A percentile compares a stretch with the other conserved stretches of the same genome.
These are phyloP conservation scores for Rhineura floridana DNA, from an alignment of 2,113 vertebrate species.

Conservation along the genomic window DNA sequence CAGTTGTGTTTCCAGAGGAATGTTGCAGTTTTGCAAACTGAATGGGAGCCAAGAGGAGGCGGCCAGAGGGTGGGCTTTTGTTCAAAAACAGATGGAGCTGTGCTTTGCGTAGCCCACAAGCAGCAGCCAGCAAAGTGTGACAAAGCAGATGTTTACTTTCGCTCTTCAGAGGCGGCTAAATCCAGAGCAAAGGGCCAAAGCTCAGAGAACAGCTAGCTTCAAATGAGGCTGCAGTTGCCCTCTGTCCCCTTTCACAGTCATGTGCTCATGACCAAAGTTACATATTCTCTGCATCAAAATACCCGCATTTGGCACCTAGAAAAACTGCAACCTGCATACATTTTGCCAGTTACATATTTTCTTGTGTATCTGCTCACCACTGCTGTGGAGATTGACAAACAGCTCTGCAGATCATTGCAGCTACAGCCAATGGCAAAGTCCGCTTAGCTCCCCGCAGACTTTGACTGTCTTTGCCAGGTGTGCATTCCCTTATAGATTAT, in stretches of 20 bases:
- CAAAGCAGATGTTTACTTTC: background rate
- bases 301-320: background rate
- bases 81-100: background rate
- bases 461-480: background rate
- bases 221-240: background rate
- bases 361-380: background rate
- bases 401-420: background rate
- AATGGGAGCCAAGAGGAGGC: too few species aligned
- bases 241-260: background rate
- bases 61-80: background rate
- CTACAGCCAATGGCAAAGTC: background rate
- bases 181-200: background rate
- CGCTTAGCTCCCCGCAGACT: background rate
- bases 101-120: too few species aligned
- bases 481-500: background rate
- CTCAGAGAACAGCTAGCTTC: background rate
- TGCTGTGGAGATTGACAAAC: background rate
- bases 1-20: background rate
- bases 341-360: background rate
- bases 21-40: background rate
- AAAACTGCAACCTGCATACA: background rate
- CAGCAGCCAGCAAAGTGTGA: background rate
- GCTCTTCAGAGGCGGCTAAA: too few species aligned
- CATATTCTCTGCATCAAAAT: background rate
- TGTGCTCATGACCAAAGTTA: too few species aligned